Conservation (phyloP, 2,113 vertebrate genomes). For the Oenanthe melanoleuca region DNA sequence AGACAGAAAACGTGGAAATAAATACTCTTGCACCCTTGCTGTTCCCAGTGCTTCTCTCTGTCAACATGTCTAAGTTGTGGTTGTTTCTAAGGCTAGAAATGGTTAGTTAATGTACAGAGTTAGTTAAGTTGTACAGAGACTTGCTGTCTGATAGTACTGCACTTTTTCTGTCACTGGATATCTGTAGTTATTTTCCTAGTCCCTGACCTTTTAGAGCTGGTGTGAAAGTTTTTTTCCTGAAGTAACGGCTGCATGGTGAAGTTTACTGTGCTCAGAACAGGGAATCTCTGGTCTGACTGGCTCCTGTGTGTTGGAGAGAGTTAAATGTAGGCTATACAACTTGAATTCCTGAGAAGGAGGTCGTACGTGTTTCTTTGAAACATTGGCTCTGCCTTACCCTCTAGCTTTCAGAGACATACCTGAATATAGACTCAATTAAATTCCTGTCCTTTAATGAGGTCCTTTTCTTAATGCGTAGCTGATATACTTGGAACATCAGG, state of each 20-base stretch:
- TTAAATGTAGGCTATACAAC: not conserved
- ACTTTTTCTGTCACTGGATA: not conserved
- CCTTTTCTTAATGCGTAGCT: not conserved
- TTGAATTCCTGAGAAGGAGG: conserved; percentile 10
- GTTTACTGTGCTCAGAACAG: not conserved
- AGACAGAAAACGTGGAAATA: not conserved
- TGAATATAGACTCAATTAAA: conserved; percentile 54
- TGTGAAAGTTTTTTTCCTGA: not conserved
- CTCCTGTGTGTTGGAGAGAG: not conserved
- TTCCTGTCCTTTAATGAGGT: conserved; percentile 41
- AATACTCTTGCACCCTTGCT: not conserved
- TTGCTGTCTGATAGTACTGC: not conserved
- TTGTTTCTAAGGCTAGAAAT: not conserved
- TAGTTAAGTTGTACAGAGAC: not conserved
- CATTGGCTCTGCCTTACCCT: not conserved
- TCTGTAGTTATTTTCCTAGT: not conserved
- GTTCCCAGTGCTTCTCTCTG: not conserved
- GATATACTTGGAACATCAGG: not conserved
- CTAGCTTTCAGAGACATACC: conserved; percentile 9
- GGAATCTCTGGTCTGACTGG: not conserved
- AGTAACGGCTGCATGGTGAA: fast-evolving
- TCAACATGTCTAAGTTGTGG: not conserved
- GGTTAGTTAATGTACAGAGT: not conserved
- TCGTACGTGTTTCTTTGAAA: not conserved
- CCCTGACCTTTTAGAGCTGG: not conserved